Evolutionary conservation across 2,888 invertebrate species (phyloP), one percentile per base, ranked within the genome.

Genomic region (Patella pellucida): DNA sequence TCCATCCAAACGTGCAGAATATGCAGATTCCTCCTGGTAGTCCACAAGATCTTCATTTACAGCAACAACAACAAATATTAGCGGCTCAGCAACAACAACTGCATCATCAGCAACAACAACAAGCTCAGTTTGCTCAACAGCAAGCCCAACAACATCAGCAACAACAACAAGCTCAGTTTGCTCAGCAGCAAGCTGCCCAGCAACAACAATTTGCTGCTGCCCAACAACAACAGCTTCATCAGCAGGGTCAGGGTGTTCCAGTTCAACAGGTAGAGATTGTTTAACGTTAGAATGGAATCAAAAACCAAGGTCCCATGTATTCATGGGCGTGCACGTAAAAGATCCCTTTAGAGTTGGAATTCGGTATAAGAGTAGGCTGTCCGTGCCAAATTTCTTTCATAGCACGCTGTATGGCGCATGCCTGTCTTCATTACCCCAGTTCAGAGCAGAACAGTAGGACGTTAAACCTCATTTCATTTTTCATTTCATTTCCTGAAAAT

Each of bases 1-100:
- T 19, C 1, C 73, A 74, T n/a, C 69, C 74, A 54, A 74, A 69
- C 19, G 74, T 74, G 12, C 31, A 69, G 5, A 68, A 74, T 56
- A 74, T 74, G 71, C 70, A 75, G 23, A 69, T 62, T 16, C 54
- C 31, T 52, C 52, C n/a, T 3, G 51, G 51, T 14, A 16, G 50
- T 15, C 52, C 16, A 11, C 52, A 74, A 16, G 4, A 68, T 19
- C 68, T 50, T 27, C 52, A 15, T 27, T 51, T 31, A 23, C 23
- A 68, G 27, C 19, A n/a, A 31, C 69, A 31, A 1, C 68, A 68
- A 16, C 52, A 68, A 23, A 19, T 16, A 5, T 15, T n/a, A 41
- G 69, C 69, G 1, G 14, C 50, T 1, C 74, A 51, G 15, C 70
- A 70, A 12, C 52, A 74, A 11, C 69, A 54, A 16, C 16, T 54